Conservation (phyloP, 2,888 invertebrate species). For the Caenorhabditis angaria region DNA sequence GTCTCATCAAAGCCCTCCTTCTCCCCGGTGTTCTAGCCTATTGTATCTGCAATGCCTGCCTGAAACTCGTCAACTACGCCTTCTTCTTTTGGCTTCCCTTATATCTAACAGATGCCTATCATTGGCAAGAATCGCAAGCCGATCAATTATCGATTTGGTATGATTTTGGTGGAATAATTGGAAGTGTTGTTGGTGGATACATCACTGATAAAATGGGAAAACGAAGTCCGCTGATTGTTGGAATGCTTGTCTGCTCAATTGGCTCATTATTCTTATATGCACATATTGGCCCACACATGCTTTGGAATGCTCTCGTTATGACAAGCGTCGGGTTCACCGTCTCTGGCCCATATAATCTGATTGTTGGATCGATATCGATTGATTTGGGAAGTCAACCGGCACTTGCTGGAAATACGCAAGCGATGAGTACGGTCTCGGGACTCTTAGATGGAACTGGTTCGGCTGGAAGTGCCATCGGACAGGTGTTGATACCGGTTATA, state of each 20-base stretch:
- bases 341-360: constrained; percentile 75
- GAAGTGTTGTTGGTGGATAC: constrained; percentile 70
- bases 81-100: constrained; percentile 76
- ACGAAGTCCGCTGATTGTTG: constrained; percentile 65
- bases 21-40: constrained; percentile 72
- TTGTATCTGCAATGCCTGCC: constrained; percentile 75
- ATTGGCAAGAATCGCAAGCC: constrained; percentile 66
- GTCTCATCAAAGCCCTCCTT: constrained; percentile 61
- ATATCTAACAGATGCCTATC: constrained; percentile 72
- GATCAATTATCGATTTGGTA: constrained; percentile 75
- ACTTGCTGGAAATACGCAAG: constrained; percentile 73
- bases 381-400: constrained; percentile 74
- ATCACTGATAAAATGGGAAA: constrained; percentile 68
- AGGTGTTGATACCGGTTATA: constrained; percentile 73
- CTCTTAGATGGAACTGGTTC: constrained; percentile 76
- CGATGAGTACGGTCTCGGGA: constrained; percentile 75
- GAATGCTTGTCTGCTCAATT: constrained; percentile 67
- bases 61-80: constrained; percentile 76
- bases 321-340: constrained; percentile 74
- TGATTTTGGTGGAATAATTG: constrained; percentile 75
- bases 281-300: constrained; percentile 54
- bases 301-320: constrained; percentile 74
- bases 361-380: constrained; percentile 75
- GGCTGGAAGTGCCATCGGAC: constrained; percentile 75
- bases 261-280: constrained; percentile 64